Percentiles rank a stretch among this genome's conserved stretches.
phyloP scores from a whole-genome alignment of 1,140 invertebrate genomes.

The Charaxes varanes region DNA sequence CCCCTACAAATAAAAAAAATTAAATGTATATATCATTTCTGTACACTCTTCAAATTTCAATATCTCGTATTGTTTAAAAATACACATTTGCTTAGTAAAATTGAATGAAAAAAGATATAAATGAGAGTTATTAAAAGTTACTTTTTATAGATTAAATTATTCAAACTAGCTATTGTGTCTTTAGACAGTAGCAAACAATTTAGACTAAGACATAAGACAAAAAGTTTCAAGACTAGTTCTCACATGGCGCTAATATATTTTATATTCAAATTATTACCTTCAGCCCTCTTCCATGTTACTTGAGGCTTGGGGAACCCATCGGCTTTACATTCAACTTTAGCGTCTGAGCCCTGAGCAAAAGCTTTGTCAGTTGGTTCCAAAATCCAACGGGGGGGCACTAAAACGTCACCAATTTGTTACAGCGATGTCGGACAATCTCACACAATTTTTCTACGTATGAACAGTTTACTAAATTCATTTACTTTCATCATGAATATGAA shows the following conservation, averaged over 20 bases:
- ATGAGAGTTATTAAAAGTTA: neutral
- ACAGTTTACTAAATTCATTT: too few relatives aligned
- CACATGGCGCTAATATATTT: too few relatives aligned
- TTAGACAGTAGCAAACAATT: too few relatives aligned
- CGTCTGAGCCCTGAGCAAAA: slow-evolving; percentile 94
- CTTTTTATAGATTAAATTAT: neutral
- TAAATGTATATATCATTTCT: slow-evolving; percentile 1
- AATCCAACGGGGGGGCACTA: slow-evolving; percentile 97
- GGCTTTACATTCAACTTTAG: slow-evolving; percentile 95
- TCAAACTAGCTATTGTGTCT: too few relatives aligned
- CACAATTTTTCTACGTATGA: too few relatives aligned
- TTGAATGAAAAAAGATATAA: neutral
- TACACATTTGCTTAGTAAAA: too few relatives aligned
- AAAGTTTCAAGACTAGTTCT: too few relatives aligned
- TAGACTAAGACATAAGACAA: too few relatives aligned
- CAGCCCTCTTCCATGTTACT: slow-evolving; percentile 96
- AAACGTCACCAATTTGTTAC: slow-evolving; percentile 35
- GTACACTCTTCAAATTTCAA: too few relatives aligned
- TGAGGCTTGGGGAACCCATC: slow-evolving; percentile 95
- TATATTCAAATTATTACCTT: slow-evolving; percentile 81
- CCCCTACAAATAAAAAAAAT: slow-evolving; percentile 78
- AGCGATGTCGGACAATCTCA: neutral
- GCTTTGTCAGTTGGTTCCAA: slow-evolving; percentile 95
- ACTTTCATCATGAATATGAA: too few relatives aligned
- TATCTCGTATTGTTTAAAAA: too few relatives aligned